Percentiles rank a stretch among this genome's conserved stretches.
Conservation (phyloP, 2,797 vertebrate genomes). For the Liparis tanakae region DNA sequence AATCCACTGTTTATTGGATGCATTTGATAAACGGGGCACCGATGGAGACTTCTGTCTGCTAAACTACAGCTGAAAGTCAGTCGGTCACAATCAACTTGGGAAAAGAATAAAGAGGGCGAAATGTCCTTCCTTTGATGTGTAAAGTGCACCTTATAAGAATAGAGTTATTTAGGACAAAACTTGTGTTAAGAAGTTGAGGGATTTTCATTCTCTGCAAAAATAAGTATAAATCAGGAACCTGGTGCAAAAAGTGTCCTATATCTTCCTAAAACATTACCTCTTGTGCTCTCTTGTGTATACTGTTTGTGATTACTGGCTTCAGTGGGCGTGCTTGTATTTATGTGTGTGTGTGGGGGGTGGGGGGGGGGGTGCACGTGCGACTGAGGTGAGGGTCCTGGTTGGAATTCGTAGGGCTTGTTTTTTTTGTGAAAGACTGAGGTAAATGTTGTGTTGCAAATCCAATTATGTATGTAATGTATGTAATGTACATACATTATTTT, state of each 20-base stretch:
- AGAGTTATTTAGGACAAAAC: constrained; percentile 30
- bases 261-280: constrained; percentile 79
- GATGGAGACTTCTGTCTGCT: constrained; percentile 30
- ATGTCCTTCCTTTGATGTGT: constrained; percentile 57
- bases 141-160: constrained; percentile 72
- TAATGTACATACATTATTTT: constrained; percentile 86
- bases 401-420: constrained; percentile 57
- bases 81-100: constrained; percentile 42
- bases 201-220: constrained; percentile 54
- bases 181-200: constrained; percentile 32
- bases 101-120: constrained; percentile 56
- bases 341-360: constrained; percentile 52
- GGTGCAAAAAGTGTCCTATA: constrained; percentile 72
- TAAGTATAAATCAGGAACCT: constrained; percentile 59
- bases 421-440: constrained; percentile 67
- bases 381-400: constrained; percentile 51
- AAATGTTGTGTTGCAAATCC: constrained; percentile 72
- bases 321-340: constrained; percentile 67
- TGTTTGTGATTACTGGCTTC: constrained; percentile 69
- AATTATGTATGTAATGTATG: too few relatives aligned
- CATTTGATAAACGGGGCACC: constrained; percentile 45
- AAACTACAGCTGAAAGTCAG: constrained; percentile 17
- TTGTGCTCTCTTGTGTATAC: constrained; percentile 65
- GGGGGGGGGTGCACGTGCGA: constrained; percentile 46
- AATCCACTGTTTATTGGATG: constrained; percentile 49